Base-by-base conservation (phyloP, 2,113 vertebrate species). In the Gadus macrocephalus region DNA sequence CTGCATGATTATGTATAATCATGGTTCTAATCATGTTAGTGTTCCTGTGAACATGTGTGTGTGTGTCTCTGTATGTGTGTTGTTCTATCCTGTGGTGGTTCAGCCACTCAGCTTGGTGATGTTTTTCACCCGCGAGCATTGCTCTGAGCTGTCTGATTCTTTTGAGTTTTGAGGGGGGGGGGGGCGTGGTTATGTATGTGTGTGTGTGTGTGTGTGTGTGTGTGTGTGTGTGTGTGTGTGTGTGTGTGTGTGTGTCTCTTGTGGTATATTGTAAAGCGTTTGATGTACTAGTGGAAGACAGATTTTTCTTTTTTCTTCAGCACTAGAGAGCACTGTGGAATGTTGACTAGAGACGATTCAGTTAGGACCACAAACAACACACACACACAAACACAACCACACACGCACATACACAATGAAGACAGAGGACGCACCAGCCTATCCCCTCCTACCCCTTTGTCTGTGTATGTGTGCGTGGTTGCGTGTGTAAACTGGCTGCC, bases 141-240 rank as follows among this genome's bases (percentile, higher is more conserved):
- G 69, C 86, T 87, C 83, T 86, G 78, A 88, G 85, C 81, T 75
- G 71, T 81, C 74, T 81, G 81, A 83, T 87, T 78, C 87, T 89
- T 86, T 87, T 85, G 86, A 81, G 79, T 86, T 73, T 85, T 84
- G 88, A 86, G 70, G 55, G 49, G 17, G 49, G 55, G 49, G 7
- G 15, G 7, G 5, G 20, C 19, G 53, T 38, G 64, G 59, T 20
- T 70, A 22, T 28, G 4, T 16, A 53, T 22, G 42, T 35, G 27
- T 62, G 61, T 62, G 61, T 62, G 61, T 62, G 61, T 62, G 61
- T 63, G 62, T 25, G 20, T 25, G 25, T 38, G 62, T 65, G 31
- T 65, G 16, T 65, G 17, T 65, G n/a, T 22, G 42, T 35, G 27
- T 62, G 61, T 62, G 61, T 62, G 61, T 62, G 61, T 62, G 61